These are phyloP conservation scores for Hydropotes inermis DNA, from an alignment of 2,113 vertebrate genomes.

Conservation along the genomic window DNA sequence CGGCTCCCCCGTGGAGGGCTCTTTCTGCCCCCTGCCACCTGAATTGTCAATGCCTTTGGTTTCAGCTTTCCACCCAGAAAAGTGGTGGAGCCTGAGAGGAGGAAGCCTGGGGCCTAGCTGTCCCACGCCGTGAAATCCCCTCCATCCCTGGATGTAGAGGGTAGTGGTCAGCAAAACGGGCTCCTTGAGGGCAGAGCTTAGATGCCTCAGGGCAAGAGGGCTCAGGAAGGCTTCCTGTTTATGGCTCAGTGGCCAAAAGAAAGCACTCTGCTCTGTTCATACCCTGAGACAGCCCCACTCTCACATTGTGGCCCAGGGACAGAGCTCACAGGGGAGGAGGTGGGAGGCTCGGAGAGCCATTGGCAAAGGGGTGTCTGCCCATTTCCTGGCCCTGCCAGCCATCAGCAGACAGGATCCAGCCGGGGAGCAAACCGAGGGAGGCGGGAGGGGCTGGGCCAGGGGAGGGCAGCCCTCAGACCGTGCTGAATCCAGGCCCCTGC, in stretches of 20 bases:
- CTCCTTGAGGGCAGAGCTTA: neutral
- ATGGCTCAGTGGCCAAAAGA: neutral
- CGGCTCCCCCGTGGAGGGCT: fast-evolving
- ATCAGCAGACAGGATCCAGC: neutral
- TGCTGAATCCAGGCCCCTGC: slow-evolving; percentile 47
- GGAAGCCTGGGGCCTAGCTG: neutral
- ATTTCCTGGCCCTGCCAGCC: neutral
- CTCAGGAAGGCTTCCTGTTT: neutral
- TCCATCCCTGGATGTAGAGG: neutral
- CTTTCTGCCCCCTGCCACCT: neutral
- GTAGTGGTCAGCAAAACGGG: neutral
- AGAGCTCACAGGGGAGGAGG: neutral
- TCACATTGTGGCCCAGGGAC: neutral
- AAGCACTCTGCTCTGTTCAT: neutral
- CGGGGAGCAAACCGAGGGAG: neutral
- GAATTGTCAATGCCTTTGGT: neutral
- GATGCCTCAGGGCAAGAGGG: neutral
- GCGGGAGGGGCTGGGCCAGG: neutral
- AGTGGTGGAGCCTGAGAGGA: neutral
- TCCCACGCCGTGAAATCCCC: neutral
- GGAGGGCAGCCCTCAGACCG: neutral
- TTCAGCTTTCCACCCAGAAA: neutral
- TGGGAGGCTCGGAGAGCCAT: neutral
- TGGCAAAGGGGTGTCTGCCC: neutral
- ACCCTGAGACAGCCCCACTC: neutral